Base-by-base conservation (phyloP, 2,888 invertebrate genomes). In the Argyresthia albistria region DNA sequence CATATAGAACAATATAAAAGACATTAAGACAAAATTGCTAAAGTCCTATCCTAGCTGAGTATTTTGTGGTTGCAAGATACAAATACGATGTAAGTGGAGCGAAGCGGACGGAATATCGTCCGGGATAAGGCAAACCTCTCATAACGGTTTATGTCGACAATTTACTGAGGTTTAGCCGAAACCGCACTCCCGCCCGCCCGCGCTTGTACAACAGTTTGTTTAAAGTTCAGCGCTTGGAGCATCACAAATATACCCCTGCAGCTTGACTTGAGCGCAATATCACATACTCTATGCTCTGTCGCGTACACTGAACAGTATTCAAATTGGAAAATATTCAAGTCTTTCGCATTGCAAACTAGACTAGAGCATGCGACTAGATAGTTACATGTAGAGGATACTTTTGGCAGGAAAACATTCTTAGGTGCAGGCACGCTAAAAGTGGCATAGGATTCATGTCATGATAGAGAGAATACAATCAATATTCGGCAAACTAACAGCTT, bases 101-200 rank as follows among this genome's bases (percentile, higher is more conserved):
- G 25, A 16, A 64, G 61, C 65, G 66, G 65, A 62, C 69, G 69
- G 39, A 42, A 49, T 16, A 39, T 49, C 66, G 65, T 67, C 70
- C 63, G 67, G 69, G 69, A 64, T 69, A 69, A 71, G 70, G 66
- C 69, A 68, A 71, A 52, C 71, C 72, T 72, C 74, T 77, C 75
- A 73, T 76, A 76, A 75, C 71, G 66, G 72, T 77, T 77, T 79
- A 73, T 76, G 74, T 70, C 69, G 70, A 76, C 75, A 73, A 70
- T 78, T 75, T 75, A 70, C 76, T 65, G 65, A 66, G 71, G 57
- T 71, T 75, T 69, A 74, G 66, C 71, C 64, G 61, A 64, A 63
- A 68, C 72, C 69, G 68, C 68, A 66, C 64, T 25, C 25, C 25
- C 25, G 25, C 25, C 25, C 25, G 25, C 25, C 25, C 25, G 25